A percentile compares a stretch with the other conserved stretches of the same genome.
Evolutionary conservation across 2,797 vertebrate species (phyloP).

Genomic region (Melanotaenia trifasciata): DNA sequence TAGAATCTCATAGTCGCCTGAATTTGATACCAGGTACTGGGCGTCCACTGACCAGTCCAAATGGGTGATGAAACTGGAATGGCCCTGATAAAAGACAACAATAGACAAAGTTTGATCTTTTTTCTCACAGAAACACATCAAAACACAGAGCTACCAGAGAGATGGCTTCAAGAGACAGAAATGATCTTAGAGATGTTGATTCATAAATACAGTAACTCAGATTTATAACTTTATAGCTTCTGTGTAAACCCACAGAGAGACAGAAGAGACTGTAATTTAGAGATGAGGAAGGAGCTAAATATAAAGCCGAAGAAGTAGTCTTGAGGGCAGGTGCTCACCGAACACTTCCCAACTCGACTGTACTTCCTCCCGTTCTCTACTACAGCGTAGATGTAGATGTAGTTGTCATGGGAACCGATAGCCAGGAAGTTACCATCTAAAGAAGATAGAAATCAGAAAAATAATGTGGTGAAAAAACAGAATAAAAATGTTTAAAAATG

Average conservation of each 20-base stretch:
- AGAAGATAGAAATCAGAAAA: conserved; percentile 22
- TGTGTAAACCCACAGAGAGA: conserved; percentile 19
- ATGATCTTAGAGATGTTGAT: conserved; percentile 18
- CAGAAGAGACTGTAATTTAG: not conserved
- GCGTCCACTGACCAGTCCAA: conserved; percentile 97
- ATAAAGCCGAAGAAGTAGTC: conserved; percentile 26
- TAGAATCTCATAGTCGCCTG: conserved; percentile 98
- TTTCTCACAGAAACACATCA: not conserved
- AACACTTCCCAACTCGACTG: conserved; percentile 94
- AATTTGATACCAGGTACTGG: conserved; percentile 97
- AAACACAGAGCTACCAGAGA: not conserved
- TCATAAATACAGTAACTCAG: conserved; percentile 33
- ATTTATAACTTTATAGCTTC: conserved; percentile 26
- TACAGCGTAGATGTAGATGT: conserved; percentile 96
- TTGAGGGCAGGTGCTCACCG: conserved; percentile 83
- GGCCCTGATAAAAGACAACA: conserved; percentile 85
- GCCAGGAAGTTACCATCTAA: conserved; percentile 95
- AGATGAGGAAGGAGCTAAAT: conserved; percentile 41
- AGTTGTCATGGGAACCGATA: conserved; percentile 99
- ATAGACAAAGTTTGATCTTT: not conserved
- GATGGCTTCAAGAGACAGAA: conserved; percentile 13
- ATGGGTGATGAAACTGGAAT: conserved; percentile 99
- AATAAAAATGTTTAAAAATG: not conserved
- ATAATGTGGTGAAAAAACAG: conserved; percentile 7
- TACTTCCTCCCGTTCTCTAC: conserved; percentile 95